Evolutionary conservation across 1,140 invertebrate species (phyloP), one percentile per base, ranked within the genome.

Genomic region (Drosophila willistoni): DNA sequence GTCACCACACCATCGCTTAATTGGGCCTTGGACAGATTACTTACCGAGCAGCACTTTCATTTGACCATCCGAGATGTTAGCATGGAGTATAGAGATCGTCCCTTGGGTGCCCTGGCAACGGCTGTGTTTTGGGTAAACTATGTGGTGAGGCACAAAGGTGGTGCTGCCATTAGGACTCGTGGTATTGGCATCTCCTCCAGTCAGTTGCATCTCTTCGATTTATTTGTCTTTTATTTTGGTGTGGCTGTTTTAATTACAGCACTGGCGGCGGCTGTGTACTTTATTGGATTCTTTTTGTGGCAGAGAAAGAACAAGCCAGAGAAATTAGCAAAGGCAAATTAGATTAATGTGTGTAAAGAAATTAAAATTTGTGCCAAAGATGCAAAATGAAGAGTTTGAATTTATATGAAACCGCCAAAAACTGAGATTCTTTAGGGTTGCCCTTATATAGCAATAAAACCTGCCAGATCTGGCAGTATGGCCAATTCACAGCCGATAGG

Each of bases 111-210:
- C 1, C 68, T 94, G 75, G 93, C 95, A 33, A 93, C 93, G 19
- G 94, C 94, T 7, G 81, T 95, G 14, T 95, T 93, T 78, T 95
- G 94, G 94, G 93, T 93, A 1, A 94, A 95, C 71, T 95, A 93
- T 68, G 94, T 94, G 4, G 93, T 94, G 2, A 91, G 94, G 17
- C 93, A 95, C 82, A 92, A 93, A 56, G 94, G 92, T 70, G 94
- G 93, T 10, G 69, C 75, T 10, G 73, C 81, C 2, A 25, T 92
- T 0, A 81, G 77, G 60, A 87, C 84, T 7, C 59, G 64, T 3
- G 91, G 84, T 13, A 71, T 90, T 55, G 78, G 79, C 6, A 80
- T 90, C 17, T 63, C 90, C 7, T 85, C 77, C 7, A 77, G 71
- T 44, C 76, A 91, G 14, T 29, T 91, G 54, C 90, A 91, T 63